Conservation (phyloP, 2,797 vertebrate species). For the Chrysolophus pictus region DNA sequence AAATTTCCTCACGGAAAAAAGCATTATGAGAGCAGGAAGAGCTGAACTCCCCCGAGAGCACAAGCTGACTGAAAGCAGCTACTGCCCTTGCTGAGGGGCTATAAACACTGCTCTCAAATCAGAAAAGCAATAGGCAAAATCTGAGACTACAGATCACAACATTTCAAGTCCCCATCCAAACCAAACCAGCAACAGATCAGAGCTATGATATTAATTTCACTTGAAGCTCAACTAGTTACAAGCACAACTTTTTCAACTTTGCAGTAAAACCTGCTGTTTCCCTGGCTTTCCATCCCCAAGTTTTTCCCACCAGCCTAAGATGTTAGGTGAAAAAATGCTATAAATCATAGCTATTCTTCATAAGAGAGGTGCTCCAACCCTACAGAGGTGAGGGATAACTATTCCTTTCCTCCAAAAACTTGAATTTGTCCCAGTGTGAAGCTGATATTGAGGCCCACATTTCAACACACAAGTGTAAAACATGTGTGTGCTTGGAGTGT, state of each 20-base stretch:
- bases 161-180: background rate
- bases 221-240: background rate
- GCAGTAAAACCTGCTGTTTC: background rate
- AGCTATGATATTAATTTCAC: background rate
- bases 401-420: background rate
- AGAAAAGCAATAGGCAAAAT: background rate
- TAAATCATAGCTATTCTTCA: background rate
- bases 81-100: background rate
- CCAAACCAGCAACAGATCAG: background rate
- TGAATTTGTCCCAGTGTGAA: background rate
- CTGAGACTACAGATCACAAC: background rate
- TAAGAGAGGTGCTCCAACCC: background rate
- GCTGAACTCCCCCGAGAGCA: background rate
- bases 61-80: background rate
- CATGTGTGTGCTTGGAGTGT: fast-evolving
- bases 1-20: background rate
- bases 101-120: background rate
- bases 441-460: background rate
- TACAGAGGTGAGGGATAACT: background rate
- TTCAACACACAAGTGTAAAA: background rate
- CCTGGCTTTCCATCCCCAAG: background rate
- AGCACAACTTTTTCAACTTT: background rate
- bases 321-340: background rate
- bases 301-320: background rate
- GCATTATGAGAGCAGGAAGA: background rate